phyloP scores from a whole-genome alignment of 2,113 vertebrate species.

The Lophura nycthemera region DNA sequence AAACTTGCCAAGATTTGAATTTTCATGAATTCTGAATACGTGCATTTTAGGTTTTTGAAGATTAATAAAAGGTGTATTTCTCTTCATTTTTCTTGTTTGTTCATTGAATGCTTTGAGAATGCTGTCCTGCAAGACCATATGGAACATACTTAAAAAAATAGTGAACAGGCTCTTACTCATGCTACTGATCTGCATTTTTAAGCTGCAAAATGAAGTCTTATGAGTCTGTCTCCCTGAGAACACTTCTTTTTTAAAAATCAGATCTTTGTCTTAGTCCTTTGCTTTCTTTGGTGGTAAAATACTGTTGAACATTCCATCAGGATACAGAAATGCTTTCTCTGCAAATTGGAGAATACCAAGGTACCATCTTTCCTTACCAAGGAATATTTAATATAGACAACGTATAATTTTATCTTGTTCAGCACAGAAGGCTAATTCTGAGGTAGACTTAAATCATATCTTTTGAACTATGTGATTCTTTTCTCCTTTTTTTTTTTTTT shows the following conservation, averaged over 20 bases:
- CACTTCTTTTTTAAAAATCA: neutral
- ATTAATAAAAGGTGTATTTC: neutral
- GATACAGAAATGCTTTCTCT: neutral
- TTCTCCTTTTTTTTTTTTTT: accelerated
- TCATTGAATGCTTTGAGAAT: neutral
- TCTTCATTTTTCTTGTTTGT: neutral
- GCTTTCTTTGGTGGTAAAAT: neutral
- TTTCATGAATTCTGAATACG: neutral
- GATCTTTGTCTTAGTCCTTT: neutral
- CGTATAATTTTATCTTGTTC: neutral
- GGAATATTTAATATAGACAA: neutral
- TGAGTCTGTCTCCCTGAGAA: neutral
- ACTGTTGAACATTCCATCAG: neutral
- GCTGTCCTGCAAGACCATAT: neutral
- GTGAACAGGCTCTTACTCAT: neutral
- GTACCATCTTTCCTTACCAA: neutral
- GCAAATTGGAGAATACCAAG: neutral
- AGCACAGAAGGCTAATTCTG: neutral
- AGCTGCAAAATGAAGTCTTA: neutral
- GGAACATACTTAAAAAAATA: neutral
- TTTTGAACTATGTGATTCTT: neutral
- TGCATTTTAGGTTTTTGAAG: neutral
- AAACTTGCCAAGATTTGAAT: neutral
- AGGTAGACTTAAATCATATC: neutral
- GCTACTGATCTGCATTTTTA: neutral